Percentiles rank a stretch among this genome's conserved stretches.
These are phyloP conservation scores for Perizoma affinitatum DNA, from an alignment of 2,888 invertebrate species.

Conservation along the genomic window DNA sequence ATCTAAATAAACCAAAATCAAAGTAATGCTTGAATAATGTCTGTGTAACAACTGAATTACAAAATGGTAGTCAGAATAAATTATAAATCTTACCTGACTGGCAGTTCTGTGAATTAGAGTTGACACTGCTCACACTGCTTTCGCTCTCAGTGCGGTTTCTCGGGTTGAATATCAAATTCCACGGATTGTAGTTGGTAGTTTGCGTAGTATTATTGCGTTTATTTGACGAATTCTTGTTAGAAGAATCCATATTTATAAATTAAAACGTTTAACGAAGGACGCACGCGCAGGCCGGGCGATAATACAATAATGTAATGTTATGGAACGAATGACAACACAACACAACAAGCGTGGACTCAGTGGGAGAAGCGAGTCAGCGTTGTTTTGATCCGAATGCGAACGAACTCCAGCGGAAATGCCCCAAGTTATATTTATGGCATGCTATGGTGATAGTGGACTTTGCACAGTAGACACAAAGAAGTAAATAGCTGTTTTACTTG, in stretches of 20 bases:
- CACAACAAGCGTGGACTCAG: constrained; percentile 27
- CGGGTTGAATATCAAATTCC: constrained; percentile 72
- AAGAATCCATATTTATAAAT: constrained; percentile 61
- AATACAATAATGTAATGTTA: constrained; percentile 56
- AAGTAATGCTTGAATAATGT: no score
- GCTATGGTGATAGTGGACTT: constrained; percentile 51
- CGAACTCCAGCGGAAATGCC: constrained; percentile 65
- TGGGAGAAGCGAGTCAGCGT: constrained; percentile 46
- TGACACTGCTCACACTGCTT: constrained; percentile 69
- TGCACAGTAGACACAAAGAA: constrained; percentile 50
- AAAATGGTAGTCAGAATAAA: no score
- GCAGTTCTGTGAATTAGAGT: constrained; percentile 60
- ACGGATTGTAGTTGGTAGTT: constrained; percentile 64
- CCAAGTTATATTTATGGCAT: constrained; percentile 62
- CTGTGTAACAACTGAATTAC: no score
- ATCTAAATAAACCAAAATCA: no score
- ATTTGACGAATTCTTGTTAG: constrained; percentile 58
- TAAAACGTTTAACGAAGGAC: constrained; percentile 30
- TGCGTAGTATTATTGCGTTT: constrained; percentile 54
- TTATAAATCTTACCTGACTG: constrained; percentile 59
- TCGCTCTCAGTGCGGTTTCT: constrained; percentile 75
- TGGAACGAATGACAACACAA: constrained; percentile 48
- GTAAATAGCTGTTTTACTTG: constrained; percentile 37
- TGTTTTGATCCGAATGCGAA: constrained; percentile 71
- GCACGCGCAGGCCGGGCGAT: constrained; percentile 59